Evolutionary conservation across 2,797 vertebrate species (phyloP).

Genomic region (Synaphobranchus kaupii): DNA sequence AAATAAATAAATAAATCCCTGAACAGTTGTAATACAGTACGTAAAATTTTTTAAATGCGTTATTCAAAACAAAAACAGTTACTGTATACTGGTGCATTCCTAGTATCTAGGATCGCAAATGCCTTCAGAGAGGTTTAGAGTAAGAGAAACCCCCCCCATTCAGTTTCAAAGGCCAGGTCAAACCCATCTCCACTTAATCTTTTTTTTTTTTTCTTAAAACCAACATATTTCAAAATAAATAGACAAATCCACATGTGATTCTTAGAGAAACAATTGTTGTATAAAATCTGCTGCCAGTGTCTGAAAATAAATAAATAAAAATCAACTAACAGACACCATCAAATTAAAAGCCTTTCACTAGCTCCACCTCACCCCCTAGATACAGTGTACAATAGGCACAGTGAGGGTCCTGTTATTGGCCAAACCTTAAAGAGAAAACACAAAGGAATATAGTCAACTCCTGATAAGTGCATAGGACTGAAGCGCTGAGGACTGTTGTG

Average conservation of each 20-base stretch:
- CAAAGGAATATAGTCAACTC: conserved; percentile 7
- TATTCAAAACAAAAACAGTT: background rate
- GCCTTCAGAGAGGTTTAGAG: background rate
- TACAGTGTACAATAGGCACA: conserved; percentile 32
- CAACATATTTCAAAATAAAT: background rate
- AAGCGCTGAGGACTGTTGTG: background rate
- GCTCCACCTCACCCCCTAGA: conserved; percentile 28
- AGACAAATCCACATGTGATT: conserved; percentile 1
- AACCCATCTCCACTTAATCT: background rate
- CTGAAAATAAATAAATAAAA: conserved; percentile 28
- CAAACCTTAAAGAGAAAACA: background rate
- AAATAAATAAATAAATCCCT: conserved; percentile 12
- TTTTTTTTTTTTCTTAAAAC: background rate
- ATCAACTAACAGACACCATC: conserved; percentile 39
- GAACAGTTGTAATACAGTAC: background rate
- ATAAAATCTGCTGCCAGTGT: background rate
- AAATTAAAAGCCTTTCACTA: conserved; percentile 35
- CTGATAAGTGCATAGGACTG: background rate
- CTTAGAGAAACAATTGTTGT: background rate
- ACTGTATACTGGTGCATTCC: background rate
- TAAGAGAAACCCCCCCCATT: background rate
- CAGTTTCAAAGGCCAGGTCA: background rate
- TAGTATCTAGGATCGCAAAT: background rate
- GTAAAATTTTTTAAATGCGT: background rate
- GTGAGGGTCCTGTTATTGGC: conserved; percentile 20